phyloP scores from a whole-genome alignment of 2,888 invertebrate genomes.

The Sialis fuliginosa region DNA sequence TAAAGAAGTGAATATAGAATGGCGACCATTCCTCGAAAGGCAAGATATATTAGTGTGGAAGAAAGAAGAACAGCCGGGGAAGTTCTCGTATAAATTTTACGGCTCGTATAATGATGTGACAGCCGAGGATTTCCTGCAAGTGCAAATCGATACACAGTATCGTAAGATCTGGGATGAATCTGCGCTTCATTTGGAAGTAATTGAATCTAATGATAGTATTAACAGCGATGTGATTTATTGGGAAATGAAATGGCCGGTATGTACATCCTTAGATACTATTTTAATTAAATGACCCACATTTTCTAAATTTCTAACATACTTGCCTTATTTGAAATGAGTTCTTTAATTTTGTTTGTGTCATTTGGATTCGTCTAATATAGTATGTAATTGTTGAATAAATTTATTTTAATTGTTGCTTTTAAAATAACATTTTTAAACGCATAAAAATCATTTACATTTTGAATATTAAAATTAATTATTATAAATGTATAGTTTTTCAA shows the following conservation, averaged over 20 bases:
- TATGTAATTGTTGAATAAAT: too few relatives aligned
- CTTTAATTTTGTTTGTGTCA: conserved; percentile 2
- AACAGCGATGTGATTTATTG: conserved; percentile 67
- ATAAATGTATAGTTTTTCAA: too few relatives aligned
- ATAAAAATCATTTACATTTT: too few relatives aligned
- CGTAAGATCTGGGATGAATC: conserved; percentile 65
- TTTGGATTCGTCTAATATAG: too few relatives aligned
- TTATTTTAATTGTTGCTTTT: too few relatives aligned
- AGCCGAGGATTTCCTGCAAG: conserved; percentile 63
- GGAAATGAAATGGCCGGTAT: conserved; percentile 79
- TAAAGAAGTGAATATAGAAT: conserved; percentile 22
- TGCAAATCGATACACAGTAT: conserved; percentile 66
- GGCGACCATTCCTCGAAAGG: conserved; percentile 66
- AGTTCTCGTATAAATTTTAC: conserved; percentile 75
- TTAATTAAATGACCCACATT: too few relatives aligned
- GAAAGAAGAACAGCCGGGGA: conserved; percentile 43
- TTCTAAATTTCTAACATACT: background rate
- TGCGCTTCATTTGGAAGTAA: conserved; percentile 49
- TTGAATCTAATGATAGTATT: conserved; percentile 42
- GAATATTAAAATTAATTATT: too few relatives aligned
- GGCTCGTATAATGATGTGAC: conserved; percentile 62
- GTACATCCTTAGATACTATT: conserved; percentile 15
- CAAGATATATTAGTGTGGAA: conserved; percentile 70
- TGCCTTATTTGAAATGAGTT: background rate
- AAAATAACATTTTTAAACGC: too few relatives aligned